A percentile compares a stretch with the other conserved stretches of the same genome.
Conservation (phyloP, 2,113 vertebrate genomes). For the Odocoileus hemionus region DNA sequence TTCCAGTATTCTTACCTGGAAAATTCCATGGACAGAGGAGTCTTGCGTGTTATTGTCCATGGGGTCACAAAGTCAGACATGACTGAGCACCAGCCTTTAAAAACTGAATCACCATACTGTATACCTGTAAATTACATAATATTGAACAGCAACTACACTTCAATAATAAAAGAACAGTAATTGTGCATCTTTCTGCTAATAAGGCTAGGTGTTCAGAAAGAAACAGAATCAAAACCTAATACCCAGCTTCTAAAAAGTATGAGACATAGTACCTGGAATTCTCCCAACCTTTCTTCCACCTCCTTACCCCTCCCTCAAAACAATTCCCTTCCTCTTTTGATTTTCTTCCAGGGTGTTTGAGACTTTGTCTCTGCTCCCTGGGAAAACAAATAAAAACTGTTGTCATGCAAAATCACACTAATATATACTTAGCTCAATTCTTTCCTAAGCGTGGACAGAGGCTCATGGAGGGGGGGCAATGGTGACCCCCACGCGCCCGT, state of each 20-base stretch:
- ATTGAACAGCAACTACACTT: not conserved
- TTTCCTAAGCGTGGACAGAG: not conserved
- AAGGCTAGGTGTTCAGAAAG: not conserved
- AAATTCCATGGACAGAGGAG: not conserved
- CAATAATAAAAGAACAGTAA: not conserved
- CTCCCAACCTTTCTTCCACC: not conserved
- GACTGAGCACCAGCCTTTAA: not conserved
- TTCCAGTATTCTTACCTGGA: not conserved
- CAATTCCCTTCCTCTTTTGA: not conserved
- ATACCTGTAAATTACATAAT: not conserved
- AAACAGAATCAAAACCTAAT: not conserved
- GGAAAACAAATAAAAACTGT: not conserved
- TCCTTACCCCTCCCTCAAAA: not conserved
- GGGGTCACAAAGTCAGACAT: not conserved
- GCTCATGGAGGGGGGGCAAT: not conserved
- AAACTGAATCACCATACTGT: not conserved
- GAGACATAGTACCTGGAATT: accelerated
- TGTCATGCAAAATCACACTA: not conserved
- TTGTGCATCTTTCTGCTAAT: not conserved
- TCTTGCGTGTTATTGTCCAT: accelerated
- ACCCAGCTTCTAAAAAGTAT: not conserved
- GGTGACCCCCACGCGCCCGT: not conserved
- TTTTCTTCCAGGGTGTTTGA: not conserved
- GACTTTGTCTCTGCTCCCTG: not conserved
- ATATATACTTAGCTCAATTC: not conserved